Evolutionary conservation across 2,797 vertebrate genomes (phyloP).

Genomic region (Moxostoma hubbsi): DNA sequence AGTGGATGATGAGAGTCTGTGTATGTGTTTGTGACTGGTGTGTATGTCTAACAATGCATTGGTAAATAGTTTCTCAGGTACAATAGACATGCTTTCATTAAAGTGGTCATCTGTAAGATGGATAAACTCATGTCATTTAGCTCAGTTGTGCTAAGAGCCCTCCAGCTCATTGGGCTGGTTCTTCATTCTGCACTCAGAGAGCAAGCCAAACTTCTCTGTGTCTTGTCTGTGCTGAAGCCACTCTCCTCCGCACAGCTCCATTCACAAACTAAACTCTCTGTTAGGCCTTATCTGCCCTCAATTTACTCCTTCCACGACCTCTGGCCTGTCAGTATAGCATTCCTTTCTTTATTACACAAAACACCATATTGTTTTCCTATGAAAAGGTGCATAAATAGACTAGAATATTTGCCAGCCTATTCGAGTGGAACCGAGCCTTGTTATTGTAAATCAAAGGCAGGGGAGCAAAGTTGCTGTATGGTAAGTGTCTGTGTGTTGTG

Average conservation of each 20-base stretch:
- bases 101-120: slow-evolving; percentile 42
- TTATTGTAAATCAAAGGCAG: slow-evolving; percentile 72
- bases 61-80: slow-evolving; percentile 51
- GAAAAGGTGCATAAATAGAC: slow-evolving; percentile 77
- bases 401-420: slow-evolving; percentile 72
- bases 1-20: slow-evolving; percentile 35
- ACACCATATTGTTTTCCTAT: slow-evolving; percentile 79
- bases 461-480: slow-evolving; percentile 38
- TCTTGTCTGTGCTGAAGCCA: not conserved
- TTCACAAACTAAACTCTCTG: slow-evolving; percentile 67
- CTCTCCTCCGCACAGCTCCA: slow-evolving; percentile 25
- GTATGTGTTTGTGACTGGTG: slow-evolving; percentile 23
- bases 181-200: slow-evolving; percentile 42
- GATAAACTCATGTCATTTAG: slow-evolving; percentile 53
- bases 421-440: slow-evolving; percentile 70
- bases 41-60: slow-evolving; percentile 17
- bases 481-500: slow-evolving; percentile 42
- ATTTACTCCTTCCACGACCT: slow-evolving; percentile 92
- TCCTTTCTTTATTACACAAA: slow-evolving; percentile 77
- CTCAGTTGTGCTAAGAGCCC: slow-evolving; percentile 48
- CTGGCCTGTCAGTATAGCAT: slow-evolving; percentile 84
- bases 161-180: slow-evolving; percentile 42
- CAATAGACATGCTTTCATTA: slow-evolving; percentile 46
- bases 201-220: slow-evolving; percentile 12
- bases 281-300: slow-evolving; percentile 91